These are phyloP conservation scores for Cyprinodon tularosa DNA, from an alignment of 2,113 vertebrate genomes.

Conservation along the genomic window DNA sequence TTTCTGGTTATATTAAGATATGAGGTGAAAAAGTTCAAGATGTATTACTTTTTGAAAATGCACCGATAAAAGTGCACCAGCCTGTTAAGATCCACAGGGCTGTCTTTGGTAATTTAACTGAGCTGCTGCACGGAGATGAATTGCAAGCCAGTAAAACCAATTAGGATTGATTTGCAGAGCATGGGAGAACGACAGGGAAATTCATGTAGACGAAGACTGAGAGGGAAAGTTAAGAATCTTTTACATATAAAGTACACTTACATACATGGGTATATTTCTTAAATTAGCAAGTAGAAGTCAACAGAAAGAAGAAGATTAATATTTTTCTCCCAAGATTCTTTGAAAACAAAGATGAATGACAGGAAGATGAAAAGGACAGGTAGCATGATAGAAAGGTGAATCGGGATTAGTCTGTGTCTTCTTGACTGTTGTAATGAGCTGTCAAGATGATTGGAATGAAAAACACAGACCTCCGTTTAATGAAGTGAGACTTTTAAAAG, in stretches of 20 bases:
- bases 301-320: background rate
- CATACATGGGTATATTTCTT: background rate
- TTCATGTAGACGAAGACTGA: background rate
- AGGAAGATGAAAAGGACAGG: slow-evolving; percentile 37
- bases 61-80: slow-evolving; percentile 10
- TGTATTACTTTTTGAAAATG: background rate
- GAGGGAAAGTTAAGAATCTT: slow-evolving; percentile 24
- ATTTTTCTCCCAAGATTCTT: slow-evolving; percentile 11
- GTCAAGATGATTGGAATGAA: slow-evolving; percentile 76
- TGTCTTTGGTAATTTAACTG: slow-evolving; percentile 72
- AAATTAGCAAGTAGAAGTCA: slow-evolving; percentile 9
- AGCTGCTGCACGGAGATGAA: slow-evolving; percentile 71
- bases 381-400: slow-evolving; percentile 42
- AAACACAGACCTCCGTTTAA: slow-evolving; percentile 67
- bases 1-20: background rate
- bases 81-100: slow-evolving; percentile 55
- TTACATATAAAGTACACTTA: slow-evolving; percentile 24
- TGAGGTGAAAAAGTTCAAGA: background rate
- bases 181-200: slow-evolving; percentile 38
- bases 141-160: slow-evolving; percentile 74
- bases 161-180: slow-evolving; percentile 71
- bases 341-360: slow-evolving; percentile 29
- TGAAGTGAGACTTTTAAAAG: slow-evolving; percentile 60
- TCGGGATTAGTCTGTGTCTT: slow-evolving; percentile 59
- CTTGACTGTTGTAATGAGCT: slow-evolving; percentile 70